Evolutionary conservation across 2,797 vertebrate genomes (phyloP).

Genomic region (Periparus ater): DNA sequence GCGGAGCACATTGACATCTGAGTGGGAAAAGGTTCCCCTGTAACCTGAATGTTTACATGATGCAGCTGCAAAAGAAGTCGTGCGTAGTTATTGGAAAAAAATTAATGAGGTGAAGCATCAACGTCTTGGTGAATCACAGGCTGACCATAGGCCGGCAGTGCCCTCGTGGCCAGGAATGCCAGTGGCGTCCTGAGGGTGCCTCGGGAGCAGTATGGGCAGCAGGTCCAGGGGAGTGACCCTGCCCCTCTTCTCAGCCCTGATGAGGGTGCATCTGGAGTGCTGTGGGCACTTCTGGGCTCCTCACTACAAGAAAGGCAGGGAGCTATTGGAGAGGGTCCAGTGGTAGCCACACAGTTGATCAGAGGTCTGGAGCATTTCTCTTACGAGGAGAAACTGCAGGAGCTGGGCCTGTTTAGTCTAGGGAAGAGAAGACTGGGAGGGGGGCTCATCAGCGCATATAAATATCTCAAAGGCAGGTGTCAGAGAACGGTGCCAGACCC

Average conservation of each 20-base stretch:
- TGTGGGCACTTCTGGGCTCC: not conserved
- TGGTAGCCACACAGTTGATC: not conserved
- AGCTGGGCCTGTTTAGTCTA: too few relatives aligned
- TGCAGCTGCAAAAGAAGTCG: not conserved
- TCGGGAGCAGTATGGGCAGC: not conserved
- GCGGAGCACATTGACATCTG: fast-evolving
- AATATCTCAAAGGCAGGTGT: not conserved
- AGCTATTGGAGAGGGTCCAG: not conserved
- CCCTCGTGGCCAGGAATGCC: not conserved
- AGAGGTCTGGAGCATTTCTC: not conserved
- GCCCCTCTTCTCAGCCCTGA: not conserved
- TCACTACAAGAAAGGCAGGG: too few relatives aligned
- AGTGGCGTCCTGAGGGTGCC: too few relatives aligned
- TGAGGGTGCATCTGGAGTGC: not conserved
- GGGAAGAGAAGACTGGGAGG: not conserved
- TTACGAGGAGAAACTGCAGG: not conserved
- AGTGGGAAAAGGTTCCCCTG: fast-evolving
- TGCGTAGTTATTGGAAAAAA: not conserved
- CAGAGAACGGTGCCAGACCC: not conserved
- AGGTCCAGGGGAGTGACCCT: fast-evolving
- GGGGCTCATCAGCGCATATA: fast-evolving
- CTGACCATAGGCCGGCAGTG: not conserved
- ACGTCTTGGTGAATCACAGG: not conserved
- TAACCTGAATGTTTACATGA: not conserved
- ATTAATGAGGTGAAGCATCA: too few relatives aligned